phyloP scores from a whole-genome alignment of 2,888 invertebrate genomes.

The Tromatobia lineatoria region DNA sequence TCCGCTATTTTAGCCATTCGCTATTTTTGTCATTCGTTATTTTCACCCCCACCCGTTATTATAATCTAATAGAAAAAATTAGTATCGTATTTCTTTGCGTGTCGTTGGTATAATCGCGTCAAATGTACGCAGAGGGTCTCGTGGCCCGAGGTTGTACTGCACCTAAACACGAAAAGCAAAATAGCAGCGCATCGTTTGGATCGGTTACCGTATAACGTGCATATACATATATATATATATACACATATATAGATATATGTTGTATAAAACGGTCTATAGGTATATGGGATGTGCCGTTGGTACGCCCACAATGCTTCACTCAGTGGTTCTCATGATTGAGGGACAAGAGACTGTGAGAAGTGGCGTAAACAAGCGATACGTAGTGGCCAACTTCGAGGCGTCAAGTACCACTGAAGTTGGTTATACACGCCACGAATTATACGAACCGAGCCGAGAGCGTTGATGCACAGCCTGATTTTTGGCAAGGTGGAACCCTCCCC shows the following conservation, averaged over 20 bases:
- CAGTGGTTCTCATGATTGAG: conserved; percentile 81
- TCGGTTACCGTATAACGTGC: conserved; percentile 52
- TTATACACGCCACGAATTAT: conserved; percentile 69
- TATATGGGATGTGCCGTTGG: conserved; percentile 81
- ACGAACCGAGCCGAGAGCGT: conserved; percentile 65
- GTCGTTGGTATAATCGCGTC: conserved; percentile 30
- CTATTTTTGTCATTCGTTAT: too few species aligned
- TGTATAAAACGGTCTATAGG: conserved; percentile 74
- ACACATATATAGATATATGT: background rate
- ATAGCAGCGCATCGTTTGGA: conserved; percentile 74
- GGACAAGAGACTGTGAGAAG: conserved; percentile 17
- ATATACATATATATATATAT: conserved; percentile 12
- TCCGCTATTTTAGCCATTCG: too few species aligned
- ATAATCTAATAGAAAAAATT: conserved; percentile 80
- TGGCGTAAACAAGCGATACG: conserved; percentile 4
- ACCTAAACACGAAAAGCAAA: conserved; percentile 83
- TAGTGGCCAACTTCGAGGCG: conserved; percentile 55
- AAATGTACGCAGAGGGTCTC: conserved; percentile 21
- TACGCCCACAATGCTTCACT: conserved; percentile 82
- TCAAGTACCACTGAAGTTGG: conserved; percentile 76
- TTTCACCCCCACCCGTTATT: too few species aligned
- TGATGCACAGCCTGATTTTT: conserved; percentile 82
- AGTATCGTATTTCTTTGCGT: conserved; percentile 80
- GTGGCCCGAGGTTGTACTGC: conserved; percentile 76
- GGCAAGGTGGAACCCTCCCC: conserved; percentile 80